A percentile compares a stretch with the other conserved stretches of the same genome.
phyloP scores from a whole-genome alignment of 2,797 vertebrate genomes.

The Molossus alvarezi region DNA sequence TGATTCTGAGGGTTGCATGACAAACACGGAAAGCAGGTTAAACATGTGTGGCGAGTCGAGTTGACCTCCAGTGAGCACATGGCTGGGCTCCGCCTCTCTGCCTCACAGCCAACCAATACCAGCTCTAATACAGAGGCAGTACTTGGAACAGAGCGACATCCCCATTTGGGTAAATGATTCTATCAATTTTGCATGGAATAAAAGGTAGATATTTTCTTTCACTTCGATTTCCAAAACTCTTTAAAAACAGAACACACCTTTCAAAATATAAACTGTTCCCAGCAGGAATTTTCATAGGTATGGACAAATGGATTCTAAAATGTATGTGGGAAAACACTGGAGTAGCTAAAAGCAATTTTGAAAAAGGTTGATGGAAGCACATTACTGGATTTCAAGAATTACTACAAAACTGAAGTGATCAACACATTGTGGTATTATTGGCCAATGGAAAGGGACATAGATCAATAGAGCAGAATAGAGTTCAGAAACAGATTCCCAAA shows the following conservation, averaged over 20 bases:
- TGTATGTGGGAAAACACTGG: neutral
- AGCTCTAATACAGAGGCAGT: neutral
- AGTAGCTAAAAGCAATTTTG: constrained; percentile 3
- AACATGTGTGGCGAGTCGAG: constrained; percentile 30
- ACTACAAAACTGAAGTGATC: neutral
- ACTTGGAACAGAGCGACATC: constrained; percentile 4
- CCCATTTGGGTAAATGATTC: constrained; percentile 41
- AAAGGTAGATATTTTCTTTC: constrained; percentile 45
- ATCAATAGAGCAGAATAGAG: neutral
- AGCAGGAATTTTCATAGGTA: neutral
- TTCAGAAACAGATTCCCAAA: constrained; percentile 43
- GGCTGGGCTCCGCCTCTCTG: constrained; percentile 11
- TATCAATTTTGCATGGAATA: constrained; percentile 48
- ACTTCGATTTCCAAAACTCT: constrained; percentile 48
- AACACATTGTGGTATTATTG: neutral
- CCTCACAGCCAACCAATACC: constrained; percentile 22
- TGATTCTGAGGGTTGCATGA: constrained; percentile 1
- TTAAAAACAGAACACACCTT: constrained; percentile 31
- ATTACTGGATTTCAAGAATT: constrained; percentile 56
- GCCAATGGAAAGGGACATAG: neutral
- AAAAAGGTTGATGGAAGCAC: neutral
- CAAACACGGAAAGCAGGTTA: constrained; percentile 62
- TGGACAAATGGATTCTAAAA: constrained; percentile 16
- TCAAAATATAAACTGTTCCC: constrained; percentile 29
- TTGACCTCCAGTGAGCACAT: constrained; percentile 22